Evolutionary conservation across 2,797 vertebrate species (phyloP), one percentile per base, ranked within the genome.

Genomic region (Miichthys miiuy): DNA sequence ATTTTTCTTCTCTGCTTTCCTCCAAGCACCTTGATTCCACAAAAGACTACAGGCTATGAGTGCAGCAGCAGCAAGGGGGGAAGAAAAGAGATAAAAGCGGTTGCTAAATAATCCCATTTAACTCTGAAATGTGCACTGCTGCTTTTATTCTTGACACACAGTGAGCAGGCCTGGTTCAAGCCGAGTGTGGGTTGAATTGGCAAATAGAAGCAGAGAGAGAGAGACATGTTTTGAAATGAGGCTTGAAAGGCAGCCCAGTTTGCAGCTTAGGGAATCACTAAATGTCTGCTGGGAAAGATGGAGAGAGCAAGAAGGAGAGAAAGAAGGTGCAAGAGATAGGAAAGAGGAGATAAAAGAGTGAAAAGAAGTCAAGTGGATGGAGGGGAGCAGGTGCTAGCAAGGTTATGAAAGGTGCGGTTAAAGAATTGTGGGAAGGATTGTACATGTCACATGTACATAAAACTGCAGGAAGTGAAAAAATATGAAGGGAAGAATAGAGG

Each of bases 61-160:
- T 84, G 83, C 80, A 65, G 82, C 82, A 70, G 25, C 66, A 80
- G 79, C 84, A 82, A 82, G 57, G 61, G n/a, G 65, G 72, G 76
- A 79, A 85, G 77, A 91, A 84, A 85, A 52, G 78, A 80, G 75
- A 89, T 87, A 82, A 92, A 91, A 89, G 87, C 63, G 13, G 30
- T 75, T 66, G 83, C 86, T 87, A 88, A 93, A 93, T 93, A 94
- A 94, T 93, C 88, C 79, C 61, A 87, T 94, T 93, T 88, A 86
- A 86, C 86, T 90, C 86, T 92, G 92, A 92, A 92, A 93, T 91
- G 82, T 88, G 87, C 81, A 82, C 88, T 64, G 83, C 81, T 87
- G 84, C 88, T 90, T 90, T 92, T 89, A 82, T 91, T 91, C 88
- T 86, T 58, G 79, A 89, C 87, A 85, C 88, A 85, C 83, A 77